Evolutionary conservation across 1,140 invertebrate genomes (phyloP).

Genomic region (Cotesia chilonis): DNA sequence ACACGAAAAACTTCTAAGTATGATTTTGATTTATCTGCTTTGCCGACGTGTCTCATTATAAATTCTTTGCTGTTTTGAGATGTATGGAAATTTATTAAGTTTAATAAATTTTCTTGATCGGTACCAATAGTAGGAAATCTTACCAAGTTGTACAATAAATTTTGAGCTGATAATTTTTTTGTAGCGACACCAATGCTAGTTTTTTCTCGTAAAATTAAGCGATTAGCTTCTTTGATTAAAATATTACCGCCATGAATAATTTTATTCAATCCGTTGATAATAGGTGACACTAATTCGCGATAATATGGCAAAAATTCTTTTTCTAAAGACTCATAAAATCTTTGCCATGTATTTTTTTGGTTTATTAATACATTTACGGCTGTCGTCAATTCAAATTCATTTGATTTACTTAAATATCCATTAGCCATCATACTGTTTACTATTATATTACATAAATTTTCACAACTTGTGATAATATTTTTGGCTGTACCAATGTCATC

Average conservation of each 20-base stretch:
- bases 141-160: constrained; percentile 63
- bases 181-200: background rate
- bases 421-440: background rate
- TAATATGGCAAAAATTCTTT: constrained; percentile 69
- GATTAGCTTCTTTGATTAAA: constrained; percentile 60
- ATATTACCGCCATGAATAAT: constrained; percentile 69
- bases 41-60: constrained; percentile 34
- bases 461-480: constrained; percentile 31
- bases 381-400: background rate
- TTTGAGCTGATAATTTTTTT: constrained; percentile 38
- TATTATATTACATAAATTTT: constrained; percentile 36
- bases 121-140: constrained; percentile 61
- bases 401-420: constrained; percentile 21
- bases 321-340: constrained; percentile 69
- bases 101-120: constrained; percentile 56
- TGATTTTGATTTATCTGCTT: constrained; percentile 35
- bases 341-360: constrained; percentile 69
- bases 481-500: constrained; percentile 45
- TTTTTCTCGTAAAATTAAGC: constrained; percentile 47
- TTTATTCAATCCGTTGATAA: constrained; percentile 70
- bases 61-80: constrained; percentile 46
- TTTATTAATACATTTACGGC: constrained; percentile 46
- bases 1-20: constrained; percentile 64
- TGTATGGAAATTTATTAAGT: constrained; percentile 62
- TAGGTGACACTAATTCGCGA: constrained; percentile 73